A percentile compares a stretch with the other conserved stretches of the same genome.
Evolutionary conservation across 2,797 vertebrate species (phyloP).

Genomic region (Pyrrhura leucotis): DNA sequence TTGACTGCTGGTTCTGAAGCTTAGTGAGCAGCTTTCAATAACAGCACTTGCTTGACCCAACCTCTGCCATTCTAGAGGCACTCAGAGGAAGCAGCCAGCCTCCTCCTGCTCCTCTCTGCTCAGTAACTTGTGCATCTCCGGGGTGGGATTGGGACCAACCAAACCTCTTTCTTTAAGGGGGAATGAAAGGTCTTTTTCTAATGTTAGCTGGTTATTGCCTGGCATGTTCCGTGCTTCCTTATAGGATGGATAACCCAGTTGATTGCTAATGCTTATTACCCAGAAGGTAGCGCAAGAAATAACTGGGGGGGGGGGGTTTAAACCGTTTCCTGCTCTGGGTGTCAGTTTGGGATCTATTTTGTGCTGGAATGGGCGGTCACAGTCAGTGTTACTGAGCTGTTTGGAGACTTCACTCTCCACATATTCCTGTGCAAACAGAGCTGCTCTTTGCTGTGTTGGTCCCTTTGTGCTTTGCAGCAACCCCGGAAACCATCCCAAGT

Average conservation of each 20-base stretch:
- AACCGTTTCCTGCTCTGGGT: not conserved
- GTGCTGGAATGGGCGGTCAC: too few relatives aligned
- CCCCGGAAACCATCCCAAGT: not conserved
- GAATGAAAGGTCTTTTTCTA: not conserved
- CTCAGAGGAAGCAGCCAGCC: not conserved
- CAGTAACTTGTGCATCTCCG: not conserved
- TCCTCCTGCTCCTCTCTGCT: fast-evolving
- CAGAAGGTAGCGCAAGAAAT: not conserved
- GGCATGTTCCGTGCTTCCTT: not conserved
- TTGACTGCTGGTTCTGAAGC: not conserved
- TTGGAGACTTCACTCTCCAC: not conserved
- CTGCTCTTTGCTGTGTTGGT: not conserved
- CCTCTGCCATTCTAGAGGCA: not conserved
- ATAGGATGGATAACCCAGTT: not conserved
- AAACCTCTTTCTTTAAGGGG: not conserved
- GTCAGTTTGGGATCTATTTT: not conserved
- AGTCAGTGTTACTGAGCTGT: not conserved
- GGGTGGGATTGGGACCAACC: not conserved
- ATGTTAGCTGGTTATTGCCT: not conserved
- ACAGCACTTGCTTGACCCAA: not conserved
- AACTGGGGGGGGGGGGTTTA: not conserved
- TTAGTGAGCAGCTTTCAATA: not conserved
- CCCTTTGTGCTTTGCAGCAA: not conserved
- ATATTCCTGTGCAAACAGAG: not conserved
- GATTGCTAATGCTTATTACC: not conserved